Percentiles rank a stretch among this genome's conserved stretches.
Conservation (phyloP, 2,113 vertebrate species). For the Zapornia atra region DNA sequence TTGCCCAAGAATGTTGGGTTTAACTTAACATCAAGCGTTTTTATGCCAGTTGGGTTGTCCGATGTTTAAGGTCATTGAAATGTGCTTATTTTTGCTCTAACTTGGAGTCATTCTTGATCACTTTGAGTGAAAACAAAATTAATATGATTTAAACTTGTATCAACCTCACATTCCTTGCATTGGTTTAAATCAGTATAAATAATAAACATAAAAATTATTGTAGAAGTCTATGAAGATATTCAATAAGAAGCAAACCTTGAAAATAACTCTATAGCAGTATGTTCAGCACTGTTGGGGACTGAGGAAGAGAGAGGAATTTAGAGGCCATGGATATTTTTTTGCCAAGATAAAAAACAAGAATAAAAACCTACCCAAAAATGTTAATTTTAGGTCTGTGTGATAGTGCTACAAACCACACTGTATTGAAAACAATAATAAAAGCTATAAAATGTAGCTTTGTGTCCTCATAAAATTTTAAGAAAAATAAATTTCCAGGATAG, state of each 20-base stretch:
- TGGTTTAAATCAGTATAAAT: neutral
- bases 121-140: neutral
- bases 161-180: neutral
- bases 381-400: neutral
- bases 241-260: neutral
- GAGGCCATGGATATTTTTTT: neutral
- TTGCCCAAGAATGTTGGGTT: neutral
- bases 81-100: neutral
- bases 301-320: neutral
- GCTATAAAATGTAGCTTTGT: neutral
- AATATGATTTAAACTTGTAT: neutral
- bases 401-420: neutral
- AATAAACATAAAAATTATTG: neutral
- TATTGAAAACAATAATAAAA: neutral
- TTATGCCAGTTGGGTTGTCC: neutral
- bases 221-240: neutral
- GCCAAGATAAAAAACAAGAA: neutral
- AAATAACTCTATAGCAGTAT: neutral
- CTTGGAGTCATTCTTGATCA: neutral
- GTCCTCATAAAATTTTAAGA: slow-evolving; percentile 17
- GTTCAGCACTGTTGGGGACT: neutral
- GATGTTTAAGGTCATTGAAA: neutral
- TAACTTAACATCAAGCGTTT: neutral
- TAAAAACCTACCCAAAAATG: neutral
- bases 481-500: neutral